Conservation (phyloP, 2,888 invertebrate species). For the Dryobotodes eremita region DNA sequence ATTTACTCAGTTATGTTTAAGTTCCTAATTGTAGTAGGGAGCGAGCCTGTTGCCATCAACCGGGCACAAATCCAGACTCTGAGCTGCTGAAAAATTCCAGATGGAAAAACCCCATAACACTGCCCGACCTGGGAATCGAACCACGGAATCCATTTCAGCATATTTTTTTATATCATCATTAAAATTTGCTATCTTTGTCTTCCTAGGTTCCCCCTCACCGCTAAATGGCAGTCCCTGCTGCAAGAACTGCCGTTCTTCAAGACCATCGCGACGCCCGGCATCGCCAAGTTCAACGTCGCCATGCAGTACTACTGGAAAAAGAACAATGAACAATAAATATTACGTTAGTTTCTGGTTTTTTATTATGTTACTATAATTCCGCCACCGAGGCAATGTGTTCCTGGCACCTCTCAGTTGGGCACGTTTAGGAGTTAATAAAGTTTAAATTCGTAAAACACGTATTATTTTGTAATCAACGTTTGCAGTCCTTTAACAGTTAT, state of each 20-base stretch:
- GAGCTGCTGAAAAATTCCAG: no score
- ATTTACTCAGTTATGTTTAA: background rate
- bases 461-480: no score
- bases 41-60: background rate
- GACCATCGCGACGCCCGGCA: slow-evolving; percentile 45
- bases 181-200: background rate
- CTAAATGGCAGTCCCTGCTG: slow-evolving; percentile 33
- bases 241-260: slow-evolving; percentile 37
- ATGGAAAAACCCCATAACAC: background rate
- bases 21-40: background rate
- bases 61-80: background rate
- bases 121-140: background rate
- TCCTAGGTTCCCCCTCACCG: slow-evolving; percentile 45
- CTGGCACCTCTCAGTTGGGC: no score
- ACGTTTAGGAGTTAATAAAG: no score
- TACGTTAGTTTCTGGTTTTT: background rate
- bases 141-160: background rate
- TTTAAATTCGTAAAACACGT: no score
- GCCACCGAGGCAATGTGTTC: no score
- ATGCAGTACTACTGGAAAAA: slow-evolving; percentile 48
- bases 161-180: background rate
- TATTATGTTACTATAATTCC: background rate
- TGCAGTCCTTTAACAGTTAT: no score
- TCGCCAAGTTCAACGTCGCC: slow-evolving; percentile 20
- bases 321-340: slow-evolving; percentile 40